Conservation (phyloP, 2,113 vertebrate genomes). For the Helogale parvula region DNA sequence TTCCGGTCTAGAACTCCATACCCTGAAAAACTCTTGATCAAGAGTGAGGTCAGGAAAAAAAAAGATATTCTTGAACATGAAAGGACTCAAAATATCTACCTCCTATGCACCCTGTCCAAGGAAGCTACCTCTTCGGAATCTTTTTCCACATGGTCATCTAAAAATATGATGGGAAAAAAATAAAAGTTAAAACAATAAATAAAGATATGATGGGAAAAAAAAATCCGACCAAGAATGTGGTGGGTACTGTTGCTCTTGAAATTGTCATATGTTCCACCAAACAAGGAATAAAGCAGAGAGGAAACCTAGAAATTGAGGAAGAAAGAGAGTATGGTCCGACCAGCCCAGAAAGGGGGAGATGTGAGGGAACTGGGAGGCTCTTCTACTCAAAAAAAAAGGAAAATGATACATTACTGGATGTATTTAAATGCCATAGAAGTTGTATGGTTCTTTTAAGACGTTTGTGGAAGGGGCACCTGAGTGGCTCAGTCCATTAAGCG, state of each 20-base stretch:
- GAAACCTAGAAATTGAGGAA: not conserved
- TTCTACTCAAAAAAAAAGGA: not conserved
- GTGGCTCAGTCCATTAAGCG: too few relatives aligned
- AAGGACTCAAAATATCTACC: conserved; percentile 24
- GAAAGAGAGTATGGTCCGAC: not conserved
- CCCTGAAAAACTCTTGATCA: not conserved
- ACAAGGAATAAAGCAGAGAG: not conserved
- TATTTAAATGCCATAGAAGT: not conserved
- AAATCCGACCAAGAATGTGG: not conserved
- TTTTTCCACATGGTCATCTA: conserved; percentile 39
- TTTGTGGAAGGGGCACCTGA: not conserved
- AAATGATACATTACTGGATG: not conserved
- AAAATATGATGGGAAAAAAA: conserved; percentile 24
- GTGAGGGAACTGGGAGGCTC: not conserved
- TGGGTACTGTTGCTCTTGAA: not conserved
- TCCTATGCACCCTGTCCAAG: not conserved
- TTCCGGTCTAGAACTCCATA: not conserved
- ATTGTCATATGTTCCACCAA: not conserved
- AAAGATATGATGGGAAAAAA: not conserved
- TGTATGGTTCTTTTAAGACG: not conserved
- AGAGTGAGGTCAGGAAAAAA: not conserved
- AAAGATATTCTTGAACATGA: not conserved
- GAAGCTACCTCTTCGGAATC: conserved; percentile 14
- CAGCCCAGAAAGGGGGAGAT: not conserved
- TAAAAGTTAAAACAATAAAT: not conserved